Percentiles rank a stretch among this genome's conserved stretches.
Evolutionary conservation across 2,888 invertebrate genomes (phyloP).

Genomic region (Monopis laevigella): DNA sequence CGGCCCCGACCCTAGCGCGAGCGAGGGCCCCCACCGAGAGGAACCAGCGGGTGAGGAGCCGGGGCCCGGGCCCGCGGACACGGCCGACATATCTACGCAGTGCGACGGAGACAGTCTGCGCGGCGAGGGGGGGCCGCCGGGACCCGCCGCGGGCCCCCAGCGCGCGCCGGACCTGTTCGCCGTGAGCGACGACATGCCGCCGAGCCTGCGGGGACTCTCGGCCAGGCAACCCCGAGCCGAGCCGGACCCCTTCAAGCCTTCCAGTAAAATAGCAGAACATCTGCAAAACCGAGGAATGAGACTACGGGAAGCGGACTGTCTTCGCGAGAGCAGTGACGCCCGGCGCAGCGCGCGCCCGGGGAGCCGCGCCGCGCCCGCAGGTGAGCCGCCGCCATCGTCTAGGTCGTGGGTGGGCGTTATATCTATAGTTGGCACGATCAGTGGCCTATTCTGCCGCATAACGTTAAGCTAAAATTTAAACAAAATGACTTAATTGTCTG

Average conservation of each 20-base stretch:
- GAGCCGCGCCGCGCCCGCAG: no score
- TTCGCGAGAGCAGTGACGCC: no score
- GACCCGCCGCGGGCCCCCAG: conserved; percentile 43
- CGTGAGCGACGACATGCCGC: conserved; percentile 54
- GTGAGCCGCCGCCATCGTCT: no score
- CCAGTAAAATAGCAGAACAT: conserved; percentile 50
- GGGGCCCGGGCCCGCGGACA: not conserved
- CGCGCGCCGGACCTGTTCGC: conserved; percentile 51
- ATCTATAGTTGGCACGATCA: no score
- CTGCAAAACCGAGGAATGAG: conserved; percentile 46
- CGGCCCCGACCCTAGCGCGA: no score
- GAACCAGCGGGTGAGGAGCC: not conserved
- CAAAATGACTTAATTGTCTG: no score
- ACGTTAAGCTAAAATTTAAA: no score
- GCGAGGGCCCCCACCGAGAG: not conserved
- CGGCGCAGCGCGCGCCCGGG: no score
- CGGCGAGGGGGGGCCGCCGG: conserved; percentile 37
- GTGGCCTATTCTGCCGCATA: no score
- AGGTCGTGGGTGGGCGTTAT: no score
- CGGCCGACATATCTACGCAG: conserved; percentile 49
- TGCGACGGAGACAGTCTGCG: conserved; percentile 36
- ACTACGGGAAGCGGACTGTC: conserved; percentile 32
- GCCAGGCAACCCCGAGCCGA: conserved; percentile 24
- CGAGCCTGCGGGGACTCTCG: conserved; percentile 38
- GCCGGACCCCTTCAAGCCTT: conserved; percentile 28